Conservation (phyloP, 2,113 vertebrate genomes). For the Bucco capensis region DNA sequence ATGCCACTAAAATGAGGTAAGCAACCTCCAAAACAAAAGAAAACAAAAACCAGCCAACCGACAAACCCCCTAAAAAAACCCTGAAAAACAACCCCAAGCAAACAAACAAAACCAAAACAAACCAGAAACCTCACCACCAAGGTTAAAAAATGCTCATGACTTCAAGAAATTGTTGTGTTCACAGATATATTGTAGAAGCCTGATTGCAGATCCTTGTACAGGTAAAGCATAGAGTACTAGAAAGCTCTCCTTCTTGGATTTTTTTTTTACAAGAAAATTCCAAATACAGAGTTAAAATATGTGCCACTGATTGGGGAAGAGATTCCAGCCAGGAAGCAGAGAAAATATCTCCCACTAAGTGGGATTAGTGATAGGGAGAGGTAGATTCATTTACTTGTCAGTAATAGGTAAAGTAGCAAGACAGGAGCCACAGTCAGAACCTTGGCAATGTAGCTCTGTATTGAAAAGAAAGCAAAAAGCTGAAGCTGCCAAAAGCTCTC, state of each 20-base stretch:
- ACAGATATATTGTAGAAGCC: background rate
- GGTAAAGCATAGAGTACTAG: background rate
- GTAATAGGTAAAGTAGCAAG: background rate
- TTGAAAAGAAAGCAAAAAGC: background rate
- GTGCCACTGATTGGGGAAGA: background rate
- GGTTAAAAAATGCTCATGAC: background rate
- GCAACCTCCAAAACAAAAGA: background rate
- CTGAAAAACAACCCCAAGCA: too few species aligned
- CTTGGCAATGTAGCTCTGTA: background rate
- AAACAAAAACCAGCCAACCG: too few species aligned
- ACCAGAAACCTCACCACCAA: background rate
- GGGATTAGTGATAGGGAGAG: background rate
- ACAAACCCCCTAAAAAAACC: too few species aligned
- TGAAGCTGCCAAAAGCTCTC: background rate
- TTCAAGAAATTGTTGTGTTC: background rate
- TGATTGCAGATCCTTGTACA: background rate
- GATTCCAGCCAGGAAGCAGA: background rate
- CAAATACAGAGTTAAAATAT: background rate
- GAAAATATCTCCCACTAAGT: background rate
- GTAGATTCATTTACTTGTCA: background rate
- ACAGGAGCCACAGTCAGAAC: background rate
- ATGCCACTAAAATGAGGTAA: background rate
- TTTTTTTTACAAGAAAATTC: background rate
- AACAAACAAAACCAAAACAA: background rate
- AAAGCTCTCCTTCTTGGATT: background rate